Conservation (phyloP, 2,888 invertebrate genomes). For the Cheilosia pagana region DNA sequence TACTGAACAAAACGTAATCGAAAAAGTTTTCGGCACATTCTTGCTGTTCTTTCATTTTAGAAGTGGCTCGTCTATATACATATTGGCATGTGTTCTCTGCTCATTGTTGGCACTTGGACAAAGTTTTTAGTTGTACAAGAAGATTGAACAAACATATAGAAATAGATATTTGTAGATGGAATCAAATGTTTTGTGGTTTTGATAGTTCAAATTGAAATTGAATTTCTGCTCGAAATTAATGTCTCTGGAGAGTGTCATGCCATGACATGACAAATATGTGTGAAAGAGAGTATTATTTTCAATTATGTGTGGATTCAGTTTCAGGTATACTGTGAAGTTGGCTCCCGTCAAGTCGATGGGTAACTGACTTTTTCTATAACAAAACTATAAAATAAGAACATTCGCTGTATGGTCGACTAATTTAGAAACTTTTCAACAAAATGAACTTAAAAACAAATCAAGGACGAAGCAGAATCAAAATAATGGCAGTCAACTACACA, state of each 20-base stretch:
- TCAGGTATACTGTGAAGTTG: too few species aligned
- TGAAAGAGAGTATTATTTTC: not conserved
- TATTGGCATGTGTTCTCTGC: not conserved
- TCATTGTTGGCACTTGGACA: constrained; percentile 19
- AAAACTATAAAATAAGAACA: too few species aligned
- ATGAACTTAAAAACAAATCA: too few species aligned
- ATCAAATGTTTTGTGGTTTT: constrained; percentile 14
- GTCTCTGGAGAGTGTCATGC: not conserved
- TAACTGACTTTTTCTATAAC: too few species aligned
- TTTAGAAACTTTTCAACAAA: too few species aligned
- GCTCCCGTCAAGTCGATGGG: too few species aligned
- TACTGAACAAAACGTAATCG: constrained; percentile 50
- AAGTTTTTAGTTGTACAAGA: constrained; percentile 21
- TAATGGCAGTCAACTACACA: too few species aligned
- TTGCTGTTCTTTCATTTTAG: constrained; percentile 15
- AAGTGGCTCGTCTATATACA: not conserved
- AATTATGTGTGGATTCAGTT: not conserved
- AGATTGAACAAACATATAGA: not conserved
- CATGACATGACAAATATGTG: not conserved
- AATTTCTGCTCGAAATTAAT: constrained; percentile 18
- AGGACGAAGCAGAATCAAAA: too few species aligned
- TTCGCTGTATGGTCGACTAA: too few species aligned
- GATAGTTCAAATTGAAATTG: constrained; percentile 22
- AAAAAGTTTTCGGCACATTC: constrained; percentile 37
- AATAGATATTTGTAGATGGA: not conserved